Evolutionary conservation across 2,888 invertebrate genomes (phyloP).

Genomic region (Mesochorus sp.): DNA sequence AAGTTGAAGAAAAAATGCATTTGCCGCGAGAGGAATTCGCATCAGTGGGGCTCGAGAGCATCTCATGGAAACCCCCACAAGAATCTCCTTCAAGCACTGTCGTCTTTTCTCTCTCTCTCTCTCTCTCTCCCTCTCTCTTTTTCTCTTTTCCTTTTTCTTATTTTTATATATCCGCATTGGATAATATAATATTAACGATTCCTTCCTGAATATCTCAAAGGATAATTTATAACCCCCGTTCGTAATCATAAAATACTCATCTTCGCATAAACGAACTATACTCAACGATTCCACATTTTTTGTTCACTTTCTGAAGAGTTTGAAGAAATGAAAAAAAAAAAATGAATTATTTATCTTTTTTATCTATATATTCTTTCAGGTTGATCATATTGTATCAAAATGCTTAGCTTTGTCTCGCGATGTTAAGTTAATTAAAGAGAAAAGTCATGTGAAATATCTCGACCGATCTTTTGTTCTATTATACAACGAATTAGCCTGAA

Average conservation of each 20-base stretch:
- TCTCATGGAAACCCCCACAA: slow-evolving; percentile 51
- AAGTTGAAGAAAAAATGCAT: neutral
- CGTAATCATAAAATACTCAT: slow-evolving; percentile 35
- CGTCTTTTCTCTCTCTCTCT: slow-evolving; percentile 2
- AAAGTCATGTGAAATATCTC: too few relatives aligned
- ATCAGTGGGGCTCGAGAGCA: slow-evolving; percentile 33
- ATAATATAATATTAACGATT: slow-evolving; percentile 58
- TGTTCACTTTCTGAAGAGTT: neutral
- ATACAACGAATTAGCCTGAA: too few relatives aligned
- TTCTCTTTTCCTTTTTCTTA: neutral
- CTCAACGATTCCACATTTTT: slow-evolving; percentile 19
- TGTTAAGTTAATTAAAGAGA: too few relatives aligned
- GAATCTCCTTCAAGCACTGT: slow-evolving; percentile 46
- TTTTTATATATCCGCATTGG: slow-evolving; percentile 18
- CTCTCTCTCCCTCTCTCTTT: slow-evolving; percentile 1
- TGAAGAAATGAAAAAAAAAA: too few relatives aligned
- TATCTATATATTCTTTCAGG: too few relatives aligned
- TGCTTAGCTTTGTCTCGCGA: neutral
- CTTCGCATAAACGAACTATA: slow-evolving; percentile 11
- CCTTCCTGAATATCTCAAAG: slow-evolving; percentile 47
- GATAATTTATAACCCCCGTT: slow-evolving; percentile 49
- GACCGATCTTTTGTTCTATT: too few relatives aligned
- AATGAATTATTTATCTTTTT: too few relatives aligned
- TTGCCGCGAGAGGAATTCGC: slow-evolving; percentile 48
- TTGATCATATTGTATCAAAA: too few relatives aligned